A percentile compares a stretch with the other conserved stretches of the same genome.
Evolutionary conservation across 1,140 invertebrate species (phyloP).

Genomic region (Apis dorsata): DNA sequence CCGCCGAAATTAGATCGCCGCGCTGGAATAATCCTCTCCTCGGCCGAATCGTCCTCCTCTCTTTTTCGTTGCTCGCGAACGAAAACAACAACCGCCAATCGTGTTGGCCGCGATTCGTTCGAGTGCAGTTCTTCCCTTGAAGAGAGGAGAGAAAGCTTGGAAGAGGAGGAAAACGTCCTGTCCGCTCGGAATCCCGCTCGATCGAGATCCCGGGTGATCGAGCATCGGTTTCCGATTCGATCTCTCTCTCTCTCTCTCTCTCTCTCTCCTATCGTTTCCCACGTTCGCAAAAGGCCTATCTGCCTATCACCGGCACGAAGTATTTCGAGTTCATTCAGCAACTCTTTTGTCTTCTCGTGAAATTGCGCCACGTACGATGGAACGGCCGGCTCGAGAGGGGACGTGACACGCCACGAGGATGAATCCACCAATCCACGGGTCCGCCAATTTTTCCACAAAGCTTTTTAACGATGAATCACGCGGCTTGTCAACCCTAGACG

Average conservation of each 20-base stretch:
- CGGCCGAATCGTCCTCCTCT: not conserved
- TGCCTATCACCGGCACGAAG: not conserved
- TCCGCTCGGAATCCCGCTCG: too few relatives aligned
- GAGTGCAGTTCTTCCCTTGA: too few relatives aligned
- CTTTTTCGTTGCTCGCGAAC: not conserved
- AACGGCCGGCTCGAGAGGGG: not conserved
- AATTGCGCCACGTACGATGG: not conserved
- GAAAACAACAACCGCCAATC: too few relatives aligned
- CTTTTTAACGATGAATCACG: conserved; percentile 24
- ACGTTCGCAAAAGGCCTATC: not conserved
- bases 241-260: too few relatives aligned
- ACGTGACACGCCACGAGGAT: too few relatives aligned
- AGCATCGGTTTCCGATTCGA: not conserved
- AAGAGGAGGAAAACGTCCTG: too few relatives aligned
- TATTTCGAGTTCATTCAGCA: not conserved
- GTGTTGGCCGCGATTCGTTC: too few relatives aligned
- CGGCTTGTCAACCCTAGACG: not conserved
- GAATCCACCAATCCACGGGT: not conserved
- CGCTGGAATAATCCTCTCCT: conserved; percentile 36
- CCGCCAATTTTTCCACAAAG: not conserved
- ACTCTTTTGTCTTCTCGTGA: not conserved
- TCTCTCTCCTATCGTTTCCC: not conserved
- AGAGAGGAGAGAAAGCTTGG: too few relatives aligned
- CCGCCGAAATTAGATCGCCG: conserved; percentile 65
- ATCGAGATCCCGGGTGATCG: too few relatives aligned